These are phyloP conservation scores for Eurytoma adleriae DNA, from an alignment of 2,888 invertebrate genomes.

Conservation along the genomic window DNA sequence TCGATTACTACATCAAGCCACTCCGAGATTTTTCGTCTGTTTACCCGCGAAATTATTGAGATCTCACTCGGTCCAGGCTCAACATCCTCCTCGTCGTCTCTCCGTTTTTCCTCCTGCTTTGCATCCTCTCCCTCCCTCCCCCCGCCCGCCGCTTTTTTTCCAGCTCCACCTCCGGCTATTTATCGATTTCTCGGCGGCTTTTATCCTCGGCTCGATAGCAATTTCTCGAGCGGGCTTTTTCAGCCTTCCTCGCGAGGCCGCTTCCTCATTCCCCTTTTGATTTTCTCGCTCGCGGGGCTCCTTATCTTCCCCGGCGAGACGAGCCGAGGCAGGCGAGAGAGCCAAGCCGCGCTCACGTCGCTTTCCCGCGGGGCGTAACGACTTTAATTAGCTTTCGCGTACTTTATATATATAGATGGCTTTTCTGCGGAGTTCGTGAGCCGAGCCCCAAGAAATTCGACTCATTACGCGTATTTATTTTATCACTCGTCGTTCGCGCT, in stretches of 20 bases:
- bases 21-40: background rate
- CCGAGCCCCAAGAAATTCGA: constrained; percentile 12
- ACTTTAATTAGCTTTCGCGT: constrained; percentile 54
- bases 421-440: background rate
- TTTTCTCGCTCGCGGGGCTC: constrained; percentile 26
- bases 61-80: too few species aligned
- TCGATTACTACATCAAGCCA: too few species aligned
- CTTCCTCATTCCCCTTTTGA: constrained; percentile 50
- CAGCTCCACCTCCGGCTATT: constrained; percentile 33
- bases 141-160: constrained; percentile 34
- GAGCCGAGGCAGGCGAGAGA: background rate
- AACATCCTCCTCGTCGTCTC: constrained; percentile 16
- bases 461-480: constrained; percentile 43
- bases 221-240: constrained; percentile 35
- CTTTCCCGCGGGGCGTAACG: constrained; percentile 50
- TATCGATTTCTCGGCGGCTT: constrained; percentile 50
- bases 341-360: constrained; percentile 8
- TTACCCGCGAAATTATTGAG: background rate
- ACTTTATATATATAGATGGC: background rate
- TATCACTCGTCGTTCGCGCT: constrained; percentile 25
- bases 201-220: constrained; percentile 36
- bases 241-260: background rate
- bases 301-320: background rate
- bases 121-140: constrained; percentile 20
- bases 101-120: constrained; percentile 15